Base-by-base conservation (phyloP, 1,140 invertebrate genomes). In the Papilio polytes region DNA sequence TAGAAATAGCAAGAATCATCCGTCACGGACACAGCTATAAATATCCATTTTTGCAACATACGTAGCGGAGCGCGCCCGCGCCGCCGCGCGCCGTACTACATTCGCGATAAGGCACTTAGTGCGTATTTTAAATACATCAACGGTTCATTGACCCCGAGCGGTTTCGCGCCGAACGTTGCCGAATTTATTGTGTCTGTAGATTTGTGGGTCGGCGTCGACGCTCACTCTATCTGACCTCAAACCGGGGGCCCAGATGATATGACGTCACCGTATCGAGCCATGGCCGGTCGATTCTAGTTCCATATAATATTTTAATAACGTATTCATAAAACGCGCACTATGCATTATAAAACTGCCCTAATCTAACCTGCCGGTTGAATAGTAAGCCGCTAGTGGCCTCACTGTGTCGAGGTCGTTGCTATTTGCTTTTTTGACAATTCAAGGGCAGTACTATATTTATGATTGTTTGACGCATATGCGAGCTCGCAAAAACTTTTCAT, bases 171-270 rank as follows among this genome's bases (percentile, higher is more conserved):
- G 91, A 90, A 92, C 90, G 90, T 90, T 92, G 90, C 84, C 89
- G 92, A 93, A 94, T 92, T 93, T 92, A 94, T 94, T 94, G 93
- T 94, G 92, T 94, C 92, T 93, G 92, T 94, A 94, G 92, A 92
- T 94, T 94, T 94, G 91, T 94, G 88, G 93, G 93, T 94, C 93
- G 91, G 85, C 90, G 90, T 85, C 82, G 87, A 82, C 86, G 86
- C 85, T 81, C 81, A 82, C 81, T 89, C 86, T 92, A 90, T 85
- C 88, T 94, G 90, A 94, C 90, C 89, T 92, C 85, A 88, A 90
- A 92, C 87, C 87, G 83, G 90, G 91, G 91, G 91, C 88, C 90
- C 91, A 90, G 90, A 88, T 89, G 86, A 84, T 80, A 84, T 94
- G 93, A 94, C 92, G 93, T 94, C 93, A 94, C 73, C 81, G 85